Evolutionary conservation across 2,888 invertebrate genomes (phyloP), one percentile per base, ranked within the genome.

Genomic region (Eupithecia dodoneata): DNA sequence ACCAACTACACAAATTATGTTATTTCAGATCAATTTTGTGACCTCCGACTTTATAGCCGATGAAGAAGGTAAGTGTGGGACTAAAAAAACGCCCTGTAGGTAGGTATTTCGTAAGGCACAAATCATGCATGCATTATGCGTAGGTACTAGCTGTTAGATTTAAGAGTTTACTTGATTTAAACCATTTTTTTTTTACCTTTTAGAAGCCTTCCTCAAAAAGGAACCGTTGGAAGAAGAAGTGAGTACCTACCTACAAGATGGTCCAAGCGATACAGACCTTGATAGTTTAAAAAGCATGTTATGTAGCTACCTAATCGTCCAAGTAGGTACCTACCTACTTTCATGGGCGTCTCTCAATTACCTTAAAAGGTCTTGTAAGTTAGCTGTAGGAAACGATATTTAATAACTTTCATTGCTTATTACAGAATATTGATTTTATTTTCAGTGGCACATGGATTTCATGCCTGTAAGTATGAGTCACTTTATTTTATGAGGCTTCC

Each of bases 371-470:
- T 3, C 47, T 10, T 47, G 10, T 10, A 47, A 10, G 47, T 10
- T 30, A 10, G 47, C 47, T 3, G 47, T 10, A 47, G 47, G 47
- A 47, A 47, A 10, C 47, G 10, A 10, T 10, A 7, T 9, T 47
- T 10, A 10, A 10, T 47, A 9, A 47, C 9, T 47, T 47, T 47
- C 49, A 12, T 12, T 15, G n/a, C 55, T n/a, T n/a, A 55, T 3
- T 59, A 10, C 18, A 13, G 12, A 41, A 65, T 41, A 6, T 13
- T 13, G 12, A 13, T 65, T 73, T 42, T 59, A 30, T 71, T 91
- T 89, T 77, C 88, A 94, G 94, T 94, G 94, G 94, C 94, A 94
- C 82, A 94, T 94, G 94, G 94, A 94, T 81, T 94, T 94, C 70
- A 94, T 94, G 93, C 94, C 94, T 76, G 93, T 93, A 88, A 90